A percentile compares a stretch with the other conserved stretches of the same genome.
Evolutionary conservation across 2,113 vertebrate species (phyloP).

Genomic region (Chloebia gouldiae): DNA sequence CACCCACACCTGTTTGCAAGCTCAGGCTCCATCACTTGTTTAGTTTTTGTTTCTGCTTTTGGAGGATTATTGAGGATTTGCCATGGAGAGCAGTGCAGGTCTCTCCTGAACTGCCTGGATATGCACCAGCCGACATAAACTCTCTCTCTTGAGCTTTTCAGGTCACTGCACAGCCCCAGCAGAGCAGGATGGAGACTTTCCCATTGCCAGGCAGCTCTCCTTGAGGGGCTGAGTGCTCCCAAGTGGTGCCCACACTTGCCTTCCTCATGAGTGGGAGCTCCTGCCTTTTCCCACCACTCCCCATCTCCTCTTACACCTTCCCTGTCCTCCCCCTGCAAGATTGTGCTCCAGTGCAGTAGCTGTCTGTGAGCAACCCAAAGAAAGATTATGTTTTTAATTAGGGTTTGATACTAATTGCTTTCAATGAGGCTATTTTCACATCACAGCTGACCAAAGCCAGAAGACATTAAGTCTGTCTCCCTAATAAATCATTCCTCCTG

Average conservation of each 20-base stretch:
- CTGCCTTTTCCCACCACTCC: neutral
- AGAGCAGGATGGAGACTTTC: neutral
- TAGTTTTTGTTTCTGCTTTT: conserved; percentile 13
- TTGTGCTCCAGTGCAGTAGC: neutral
- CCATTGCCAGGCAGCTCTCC: neutral
- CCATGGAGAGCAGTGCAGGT: rapidly evolving
- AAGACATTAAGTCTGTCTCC: conserved; percentile 5
- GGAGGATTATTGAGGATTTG: neutral
- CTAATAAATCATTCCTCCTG: conserved; percentile 31
- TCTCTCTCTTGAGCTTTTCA: neutral
- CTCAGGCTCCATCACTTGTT: neutral
- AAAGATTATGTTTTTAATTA: neutral
- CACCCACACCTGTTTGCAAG: neutral
- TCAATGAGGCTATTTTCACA: conserved; percentile 41
- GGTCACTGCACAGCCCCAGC: neutral
- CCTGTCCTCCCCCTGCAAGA: neutral
- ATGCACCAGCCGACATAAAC: rapidly evolving
- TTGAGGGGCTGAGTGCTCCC: neutral
- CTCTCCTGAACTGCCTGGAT: neutral
- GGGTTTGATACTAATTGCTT: conserved; percentile 12
- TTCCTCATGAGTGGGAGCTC: neutral
- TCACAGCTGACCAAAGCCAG: conserved; percentile 37
- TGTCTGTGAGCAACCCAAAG: neutral
- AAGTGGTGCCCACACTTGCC: neutral
- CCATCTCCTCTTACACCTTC: neutral